phyloP scores from a whole-genome alignment of 2,113 vertebrate genomes.

The Phyllopteryx taeniolatus region DNA sequence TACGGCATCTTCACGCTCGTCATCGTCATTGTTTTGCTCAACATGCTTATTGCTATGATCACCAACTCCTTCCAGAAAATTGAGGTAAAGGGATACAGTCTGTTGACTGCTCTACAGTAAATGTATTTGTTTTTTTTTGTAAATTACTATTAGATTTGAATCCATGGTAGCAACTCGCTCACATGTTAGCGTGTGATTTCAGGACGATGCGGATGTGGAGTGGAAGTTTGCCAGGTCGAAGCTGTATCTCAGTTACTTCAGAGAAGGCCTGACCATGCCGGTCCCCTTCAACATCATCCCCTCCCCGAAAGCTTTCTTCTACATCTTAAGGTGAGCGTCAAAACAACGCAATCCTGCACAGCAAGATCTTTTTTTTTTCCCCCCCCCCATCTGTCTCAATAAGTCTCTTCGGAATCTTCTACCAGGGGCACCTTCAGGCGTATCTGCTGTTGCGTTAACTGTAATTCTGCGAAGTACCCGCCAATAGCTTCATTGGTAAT shows the following conservation, averaged over 20 bases:
- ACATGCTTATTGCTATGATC: conserved; percentile 93
- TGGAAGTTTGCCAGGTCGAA: conserved; percentile 92
- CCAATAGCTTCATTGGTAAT: conserved; percentile 75
- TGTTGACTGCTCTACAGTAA: background rate
- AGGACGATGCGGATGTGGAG: conserved; percentile 89
- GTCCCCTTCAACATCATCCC: conserved; percentile 89
- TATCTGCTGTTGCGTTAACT: conserved; percentile 78
- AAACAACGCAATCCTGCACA: background rate
- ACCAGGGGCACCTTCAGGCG: conserved; percentile 68
- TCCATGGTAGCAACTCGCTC: too few relatives aligned
- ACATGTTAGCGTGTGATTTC: background rate
- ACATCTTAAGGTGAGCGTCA: conserved; percentile 74
- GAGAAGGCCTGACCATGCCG: conserved; percentile 85
- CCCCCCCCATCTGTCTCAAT: background rate
- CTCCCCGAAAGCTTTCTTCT: conserved; percentile 82
- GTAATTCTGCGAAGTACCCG: conserved; percentile 72
- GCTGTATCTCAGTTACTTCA: conserved; percentile 87
- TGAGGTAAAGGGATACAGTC: conserved; percentile 66
- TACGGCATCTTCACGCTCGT: conserved; percentile 86
- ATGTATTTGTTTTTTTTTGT: too few relatives aligned
- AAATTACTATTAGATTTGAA: too few relatives aligned
- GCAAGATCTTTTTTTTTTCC: background rate
- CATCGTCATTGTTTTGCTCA: conserved; percentile 87
- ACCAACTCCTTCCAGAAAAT: conserved; percentile 93
- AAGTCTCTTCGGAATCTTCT: background rate